A percentile compares a stretch with the other conserved stretches of the same genome.
Conservation (phyloP, 2,888 invertebrate genomes). For the Notodonta ziczac region DNA sequence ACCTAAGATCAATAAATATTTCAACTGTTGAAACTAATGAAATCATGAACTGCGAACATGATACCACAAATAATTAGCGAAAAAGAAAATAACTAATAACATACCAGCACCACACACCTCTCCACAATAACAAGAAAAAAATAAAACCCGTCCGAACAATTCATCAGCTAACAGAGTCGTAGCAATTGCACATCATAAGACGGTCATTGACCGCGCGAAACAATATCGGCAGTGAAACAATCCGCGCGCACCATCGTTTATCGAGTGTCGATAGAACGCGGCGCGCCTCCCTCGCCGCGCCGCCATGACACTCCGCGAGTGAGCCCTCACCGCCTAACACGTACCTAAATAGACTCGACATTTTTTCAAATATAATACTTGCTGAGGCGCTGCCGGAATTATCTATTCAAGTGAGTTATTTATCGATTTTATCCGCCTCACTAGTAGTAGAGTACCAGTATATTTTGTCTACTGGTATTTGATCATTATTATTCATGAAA, state of each 20-base stretch:
- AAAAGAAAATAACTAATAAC: neutral
- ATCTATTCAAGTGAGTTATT: conserved; percentile 26
- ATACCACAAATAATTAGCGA: too few relatives aligned
- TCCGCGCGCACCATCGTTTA: conserved; percentile 29
- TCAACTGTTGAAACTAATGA: too few relatives aligned
- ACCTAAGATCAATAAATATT: too few relatives aligned
- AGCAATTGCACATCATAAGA: conserved; percentile 17
- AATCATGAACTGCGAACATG: too few relatives aligned
- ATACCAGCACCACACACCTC: neutral
- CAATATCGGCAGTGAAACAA: conserved; percentile 25
- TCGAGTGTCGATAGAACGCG: conserved; percentile 34
- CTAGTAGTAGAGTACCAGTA: neutral
- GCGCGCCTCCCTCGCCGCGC: conserved; percentile 41
- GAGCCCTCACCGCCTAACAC: conserved; percentile 51
- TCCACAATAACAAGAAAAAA: neutral
- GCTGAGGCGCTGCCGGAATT: conserved; percentile 21
- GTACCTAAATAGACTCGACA: conserved; percentile 48
- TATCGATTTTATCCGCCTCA: neutral
- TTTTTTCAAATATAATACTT: conserved; percentile 25
- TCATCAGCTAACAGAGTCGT: conserved; percentile 9
- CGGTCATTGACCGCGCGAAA: conserved; percentile 26
- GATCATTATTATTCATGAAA: too few relatives aligned
- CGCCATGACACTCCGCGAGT: conserved; percentile 54
- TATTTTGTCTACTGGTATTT: neutral
- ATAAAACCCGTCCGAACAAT: neutral